phyloP scores from a whole-genome alignment of 2,113 vertebrate genomes.

The Electrona antarctica region DNA sequence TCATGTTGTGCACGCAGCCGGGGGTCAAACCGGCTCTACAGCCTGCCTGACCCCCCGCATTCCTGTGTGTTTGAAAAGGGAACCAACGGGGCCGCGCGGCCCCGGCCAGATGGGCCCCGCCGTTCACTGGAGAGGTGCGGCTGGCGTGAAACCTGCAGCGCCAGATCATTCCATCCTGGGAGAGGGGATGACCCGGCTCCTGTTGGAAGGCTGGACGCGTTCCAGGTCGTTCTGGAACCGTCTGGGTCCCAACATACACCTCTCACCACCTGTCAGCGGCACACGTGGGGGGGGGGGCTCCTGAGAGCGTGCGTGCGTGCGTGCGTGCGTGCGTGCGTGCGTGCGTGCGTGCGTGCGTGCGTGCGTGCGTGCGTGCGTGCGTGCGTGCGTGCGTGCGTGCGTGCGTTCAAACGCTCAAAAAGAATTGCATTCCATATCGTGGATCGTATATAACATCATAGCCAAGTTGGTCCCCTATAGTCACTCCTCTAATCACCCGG shows the following conservation, averaged over 20 bases:
- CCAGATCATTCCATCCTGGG: slow-evolving; percentile 1
- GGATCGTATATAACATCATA: too few species aligned
- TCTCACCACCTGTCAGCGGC: slow-evolving; percentile 40
- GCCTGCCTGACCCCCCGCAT: slow-evolving; percentile 25
- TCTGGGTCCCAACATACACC: slow-evolving; percentile 25
- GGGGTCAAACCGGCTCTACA: slow-evolving; percentile 24
- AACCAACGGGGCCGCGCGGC: not conserved
- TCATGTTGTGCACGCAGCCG: not conserved
- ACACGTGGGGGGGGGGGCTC: slow-evolving; percentile 1
- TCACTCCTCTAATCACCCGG: not conserved
- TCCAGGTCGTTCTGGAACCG: slow-evolving; percentile 14
- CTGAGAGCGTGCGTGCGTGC: not conserved
- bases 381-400: not conserved
- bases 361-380: not conserved
- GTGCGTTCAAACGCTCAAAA: not conserved
- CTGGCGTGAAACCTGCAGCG: slow-evolving; percentile 6
- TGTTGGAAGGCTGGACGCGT: slow-evolving; percentile 1
- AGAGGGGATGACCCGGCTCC: not conserved
- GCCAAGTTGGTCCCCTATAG: not conserved
- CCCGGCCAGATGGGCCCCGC: slow-evolving; percentile 9
- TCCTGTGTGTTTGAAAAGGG: slow-evolving; percentile 11
- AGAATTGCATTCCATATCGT: too few species aligned
- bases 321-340: not conserved
- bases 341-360: not conserved
- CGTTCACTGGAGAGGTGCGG: slow-evolving; percentile 16